Evolutionary conservation across 2,113 vertebrate genomes (phyloP), one percentile per base, ranked within the genome.

Genomic region (Herpetotheres cachinnans): DNA sequence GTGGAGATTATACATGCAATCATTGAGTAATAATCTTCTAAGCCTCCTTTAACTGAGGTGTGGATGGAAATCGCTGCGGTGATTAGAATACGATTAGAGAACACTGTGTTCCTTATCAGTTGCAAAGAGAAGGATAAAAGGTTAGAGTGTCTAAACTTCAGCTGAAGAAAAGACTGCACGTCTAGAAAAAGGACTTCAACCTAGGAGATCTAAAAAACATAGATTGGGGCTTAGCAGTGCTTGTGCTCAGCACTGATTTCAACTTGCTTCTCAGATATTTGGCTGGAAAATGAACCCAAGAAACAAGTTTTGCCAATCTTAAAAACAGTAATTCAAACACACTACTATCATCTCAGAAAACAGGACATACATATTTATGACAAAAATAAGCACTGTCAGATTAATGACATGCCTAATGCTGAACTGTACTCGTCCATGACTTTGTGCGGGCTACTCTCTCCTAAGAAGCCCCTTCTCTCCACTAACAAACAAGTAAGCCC

Each of bases 1-100:
- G 58, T 88, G 71, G 92, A 94, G 90, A 91, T 95, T 93, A 94
- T 86, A 61, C 40, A 44, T 38, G 71, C 3, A 10, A 79, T 94
- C 94, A 91, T 65, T 94, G 79, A 95, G 82, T 96, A 96, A 96
- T 97, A 96, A 92, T 76, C 77, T 97, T 95, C 96, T 97, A 96
- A 95, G 25, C 82, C 81, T 95, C 88, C 87, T 89, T 79, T 38
- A 67, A 93, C 70, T 66, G 90, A 93, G 58, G 22, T 74, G 11
- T 40, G 50, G 69, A 88, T 95, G 85, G 61, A 96, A 97, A 97
- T 96, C 10, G 4, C 65, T 89, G 58, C 7, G 24, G 44, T 96
- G 91, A 97, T 96, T 92, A 96, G 69, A 95, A 86, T 96, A 44
- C 34, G 25, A 93, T 96, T 94, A 96, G 66, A 95, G 83, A 93